phyloP scores from a whole-genome alignment of 2,797 vertebrate species.

The Nyctibius grandis region DNA sequence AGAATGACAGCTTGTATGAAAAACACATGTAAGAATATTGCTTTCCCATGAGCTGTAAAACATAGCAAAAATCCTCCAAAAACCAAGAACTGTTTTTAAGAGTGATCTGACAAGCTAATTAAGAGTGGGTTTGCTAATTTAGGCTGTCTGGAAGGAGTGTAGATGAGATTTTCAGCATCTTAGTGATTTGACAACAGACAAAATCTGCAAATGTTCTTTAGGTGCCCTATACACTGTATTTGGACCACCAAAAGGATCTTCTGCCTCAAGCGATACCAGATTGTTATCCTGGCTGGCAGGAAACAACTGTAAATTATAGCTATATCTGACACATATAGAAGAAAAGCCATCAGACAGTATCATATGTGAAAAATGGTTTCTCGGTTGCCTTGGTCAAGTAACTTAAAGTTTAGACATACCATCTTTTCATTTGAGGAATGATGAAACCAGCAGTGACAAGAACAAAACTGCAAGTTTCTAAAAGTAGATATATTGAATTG shows the following conservation, averaged over 20 bases:
- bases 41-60: not conserved
- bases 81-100: not conserved
- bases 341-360: not conserved
- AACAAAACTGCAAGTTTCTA: slow-evolving; percentile 10
- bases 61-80: not conserved
- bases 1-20: not conserved
- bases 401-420: not conserved
- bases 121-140: not conserved
- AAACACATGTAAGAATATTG: not conserved
- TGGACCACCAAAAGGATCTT: not conserved
- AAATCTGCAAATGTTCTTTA: not conserved
- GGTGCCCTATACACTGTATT: not conserved
- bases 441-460: not conserved
- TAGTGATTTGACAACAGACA: not conserved
- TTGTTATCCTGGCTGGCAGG: not conserved
- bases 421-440: slow-evolving; percentile 57
- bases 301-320: slow-evolving; percentile 14
- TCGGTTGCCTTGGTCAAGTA: not conserved
- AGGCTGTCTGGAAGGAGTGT: not conserved
- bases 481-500: not conserved
- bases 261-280: not conserved
- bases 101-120: not conserved
- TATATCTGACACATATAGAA: not conserved
- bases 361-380: not conserved
- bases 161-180: not conserved